These are phyloP conservation scores for Achroia grisella DNA, from an alignment of 1,140 invertebrate genomes.

Conservation along the genomic window DNA sequence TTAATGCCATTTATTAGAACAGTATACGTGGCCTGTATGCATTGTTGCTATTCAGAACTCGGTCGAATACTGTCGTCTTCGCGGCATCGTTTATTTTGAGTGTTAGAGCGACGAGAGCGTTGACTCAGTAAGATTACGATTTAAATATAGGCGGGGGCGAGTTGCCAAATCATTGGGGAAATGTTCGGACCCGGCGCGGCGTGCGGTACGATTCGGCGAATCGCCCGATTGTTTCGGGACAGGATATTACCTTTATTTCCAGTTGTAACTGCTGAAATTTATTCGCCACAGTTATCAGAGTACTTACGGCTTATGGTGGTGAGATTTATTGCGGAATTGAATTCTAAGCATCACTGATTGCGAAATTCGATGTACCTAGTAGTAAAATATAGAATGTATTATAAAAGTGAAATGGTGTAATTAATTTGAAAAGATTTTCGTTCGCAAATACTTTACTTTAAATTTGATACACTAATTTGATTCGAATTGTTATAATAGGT, in stretches of 20 bases:
- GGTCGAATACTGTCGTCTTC: conserved; percentile 45
- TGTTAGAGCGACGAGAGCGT: conserved; percentile 59
- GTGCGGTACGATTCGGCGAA: conserved; percentile 33
- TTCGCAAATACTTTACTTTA: too few species aligned
- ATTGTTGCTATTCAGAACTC: conserved; percentile 41
- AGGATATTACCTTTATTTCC: background rate
- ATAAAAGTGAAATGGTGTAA: too few species aligned
- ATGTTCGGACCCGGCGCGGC: conserved; percentile 40
- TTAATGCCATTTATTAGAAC: background rate
- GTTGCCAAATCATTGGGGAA: conserved; percentile 67
- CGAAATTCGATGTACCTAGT: too few species aligned
- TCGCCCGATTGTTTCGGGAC: conserved; percentile 37
- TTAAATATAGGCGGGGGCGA: conserved; percentile 67
- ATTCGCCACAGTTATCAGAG: conserved; percentile 5
- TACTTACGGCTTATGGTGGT: background rate
- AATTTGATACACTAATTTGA: too few species aligned
- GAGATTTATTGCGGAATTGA: background rate
- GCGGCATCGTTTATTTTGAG: conserved; percentile 55
- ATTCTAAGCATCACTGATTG: too few species aligned
- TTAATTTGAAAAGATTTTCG: too few species aligned
- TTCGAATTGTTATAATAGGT: too few species aligned
- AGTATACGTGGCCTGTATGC: background rate
- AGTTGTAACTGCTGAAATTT: background rate
- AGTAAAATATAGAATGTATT: too few species aligned
- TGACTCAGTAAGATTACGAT: conserved; percentile 70